phyloP scores from a whole-genome alignment of 2,113 vertebrate genomes.

The Dipodomys merriami region DNA sequence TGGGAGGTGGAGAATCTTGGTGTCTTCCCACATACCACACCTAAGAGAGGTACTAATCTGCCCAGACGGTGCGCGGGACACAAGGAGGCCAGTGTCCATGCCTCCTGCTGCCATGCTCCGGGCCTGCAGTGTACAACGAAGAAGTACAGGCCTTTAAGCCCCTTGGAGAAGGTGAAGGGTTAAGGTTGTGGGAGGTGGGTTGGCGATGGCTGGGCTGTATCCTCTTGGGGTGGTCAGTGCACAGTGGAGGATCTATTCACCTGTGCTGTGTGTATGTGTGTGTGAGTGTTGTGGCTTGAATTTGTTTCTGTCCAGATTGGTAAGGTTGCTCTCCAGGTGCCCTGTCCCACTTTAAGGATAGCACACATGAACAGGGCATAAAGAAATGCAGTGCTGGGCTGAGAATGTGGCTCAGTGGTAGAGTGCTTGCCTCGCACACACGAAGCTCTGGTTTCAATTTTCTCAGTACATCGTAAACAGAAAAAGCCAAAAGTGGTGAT shows the following conservation, averaged over 20 bases:
- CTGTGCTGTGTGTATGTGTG: not conserved
- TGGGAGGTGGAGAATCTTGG: slow-evolving; percentile 42
- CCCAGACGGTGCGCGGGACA: slow-evolving; percentile 76
- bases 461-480: too few relatives aligned
- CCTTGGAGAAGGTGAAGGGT: slow-evolving; percentile 84
- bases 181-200: slow-evolving; percentile 49
- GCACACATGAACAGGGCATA: too few relatives aligned
- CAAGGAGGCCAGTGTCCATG: slow-evolving; percentile 68
- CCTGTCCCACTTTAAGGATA: too few relatives aligned
- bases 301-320: too few relatives aligned
- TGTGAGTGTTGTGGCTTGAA: too few relatives aligned
- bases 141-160: slow-evolving; percentile 72
- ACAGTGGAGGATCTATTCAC: not conserved
- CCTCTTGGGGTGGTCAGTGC: too few relatives aligned
- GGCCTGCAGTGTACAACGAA: slow-evolving; percentile 88
- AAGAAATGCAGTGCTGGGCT: too few relatives aligned
- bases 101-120: slow-evolving; percentile 87
- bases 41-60: not conserved
- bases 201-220: slow-evolving; percentile 57
- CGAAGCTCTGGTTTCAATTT: too few relatives aligned
- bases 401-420: too few relatives aligned
- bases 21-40: slow-evolving; percentile 62
- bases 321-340: too few relatives aligned
- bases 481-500: too few relatives aligned
- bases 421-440: too few relatives aligned